Evolutionary conservation across 2,113 vertebrate species (phyloP), one percentile per base, ranked within the genome.

Genomic region (Electrona antarctica): DNA sequence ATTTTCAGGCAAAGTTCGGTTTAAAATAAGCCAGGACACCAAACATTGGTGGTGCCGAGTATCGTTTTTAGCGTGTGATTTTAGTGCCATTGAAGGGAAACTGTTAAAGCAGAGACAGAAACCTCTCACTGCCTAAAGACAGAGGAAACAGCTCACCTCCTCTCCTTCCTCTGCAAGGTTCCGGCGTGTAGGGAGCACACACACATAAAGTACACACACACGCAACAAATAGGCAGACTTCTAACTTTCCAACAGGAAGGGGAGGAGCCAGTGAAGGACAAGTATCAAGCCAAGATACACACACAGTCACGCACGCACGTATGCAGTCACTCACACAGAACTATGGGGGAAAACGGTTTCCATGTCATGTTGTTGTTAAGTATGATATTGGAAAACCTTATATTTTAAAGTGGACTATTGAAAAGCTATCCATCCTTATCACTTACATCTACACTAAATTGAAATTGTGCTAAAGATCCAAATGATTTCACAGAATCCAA

Each of bases 241-340:
- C 74, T 80, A 71, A 83, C 80, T 80, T 83, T 82, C 76, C 74
- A 67, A 65, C 81, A 80, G 86, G 87, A 90, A 89, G 81, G 76
- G 82, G 78, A 87, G 85, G 74, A 85, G 76, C 58, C 64, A 64
- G 78, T 76, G 67, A 80, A 78, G 74, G 79, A 83, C 75, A 64
- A 28, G 49, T 57, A 76, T 85, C 80, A 72, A 15, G 72, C 74
- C 83, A 83, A 81, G 15, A 81, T 48, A 83, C 73, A 76, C 76
- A 57, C 29, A 67, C 65, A 67, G 29, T 28, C 66, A 68, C 55
- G 58, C 28, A 64, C 71, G 66, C 56, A 52, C 69, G 57, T 57
- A 64, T 11, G 57, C 69, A 57, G 60, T 60, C 33, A 21, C 45
- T 45, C 47, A 59, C 15, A 66, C 21, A 65, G 14, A 63, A 46